Evolutionary conservation across 2,797 vertebrate species (phyloP), one percentile per base, ranked within the genome.

Genomic region (Salarias fasciatus): DNA sequence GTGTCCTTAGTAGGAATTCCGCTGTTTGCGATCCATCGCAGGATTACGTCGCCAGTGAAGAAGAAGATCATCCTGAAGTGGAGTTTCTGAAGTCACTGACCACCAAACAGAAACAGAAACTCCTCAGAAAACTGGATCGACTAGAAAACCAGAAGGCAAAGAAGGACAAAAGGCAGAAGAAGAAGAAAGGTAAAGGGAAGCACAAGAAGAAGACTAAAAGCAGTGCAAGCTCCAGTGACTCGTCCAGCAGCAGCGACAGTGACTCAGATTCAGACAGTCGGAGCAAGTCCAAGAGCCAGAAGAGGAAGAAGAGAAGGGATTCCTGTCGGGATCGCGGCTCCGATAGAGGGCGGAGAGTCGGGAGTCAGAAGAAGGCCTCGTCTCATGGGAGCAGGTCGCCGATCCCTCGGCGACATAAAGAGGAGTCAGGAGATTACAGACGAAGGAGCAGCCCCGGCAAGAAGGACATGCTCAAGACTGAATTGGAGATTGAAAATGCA

Each of bases 91-190:
- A 99, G 87, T 98, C 98, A 7, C 85, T 99, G 57, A 92, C 96
- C 11, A 98, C 96, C 36, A 99, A 96, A 75, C 95, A 99, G 79
- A 99, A 99, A 72, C 96, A 98, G 87, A 99, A 99, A 77, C 96
- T 99, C 31, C 93, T 99, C 82, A 94, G 98, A 91, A 99, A 99
- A 89, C 91, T 99, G 9, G 98, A 99, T 85, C 95, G 93, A 41
- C 92, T 99, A 44, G 96, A 99, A 58, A 96, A 96, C 86, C 91
- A 96, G 76, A 95, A 94, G 77, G 89, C 92, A 66, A 96, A 97
- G 89, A 92, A 91, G 31, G 90, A 98, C 83, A 96, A 96, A 89
- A 95, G 95, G 69, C 94, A 94, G 76, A 96, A n/a, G n/a, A n/a
- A n/a, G n/a, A n/a, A 97, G 89, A 92, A 90, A 51, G 77, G 63